Conservation (phyloP, 2,113 vertebrate species). For the Argyrosomus japonicus region DNA sequence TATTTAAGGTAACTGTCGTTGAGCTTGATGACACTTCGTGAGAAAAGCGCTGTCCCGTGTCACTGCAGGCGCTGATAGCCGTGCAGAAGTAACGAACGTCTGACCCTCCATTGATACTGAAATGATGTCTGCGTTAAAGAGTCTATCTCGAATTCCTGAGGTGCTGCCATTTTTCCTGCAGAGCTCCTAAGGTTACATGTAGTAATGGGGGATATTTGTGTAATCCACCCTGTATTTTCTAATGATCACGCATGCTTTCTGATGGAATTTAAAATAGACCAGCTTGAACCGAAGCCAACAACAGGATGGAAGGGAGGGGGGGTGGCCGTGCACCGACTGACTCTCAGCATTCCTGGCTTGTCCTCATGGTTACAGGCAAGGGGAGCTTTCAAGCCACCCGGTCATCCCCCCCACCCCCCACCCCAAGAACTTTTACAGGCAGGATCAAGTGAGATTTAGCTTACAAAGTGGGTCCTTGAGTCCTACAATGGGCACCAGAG, state of each 20-base stretch:
- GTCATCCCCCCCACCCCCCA: conserved; percentile 9
- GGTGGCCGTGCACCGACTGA: conserved; percentile 45
- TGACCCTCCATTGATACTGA: conserved; percentile 1
- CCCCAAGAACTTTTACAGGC: conserved; percentile 39
- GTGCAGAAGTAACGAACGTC: conserved; percentile 5
- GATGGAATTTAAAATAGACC: conserved; percentile 38
- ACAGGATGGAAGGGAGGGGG: neutral
- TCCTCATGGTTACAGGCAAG: conserved; percentile 65
- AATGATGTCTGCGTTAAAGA: neutral
- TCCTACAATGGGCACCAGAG: conserved; percentile 50
- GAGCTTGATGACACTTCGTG: neutral
- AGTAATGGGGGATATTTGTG: neutral
- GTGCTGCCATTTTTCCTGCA: neutral
- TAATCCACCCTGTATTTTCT: conserved; percentile 13
- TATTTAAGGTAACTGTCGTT: neutral
- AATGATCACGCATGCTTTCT: conserved; percentile 19
- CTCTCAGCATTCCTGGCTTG: conserved; percentile 67
- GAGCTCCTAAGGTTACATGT: conserved; percentile 23
- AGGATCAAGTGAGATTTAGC: conserved; percentile 69
- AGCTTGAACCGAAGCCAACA: conserved; percentile 16
- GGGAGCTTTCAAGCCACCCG: conserved; percentile 40
- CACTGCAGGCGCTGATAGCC: conserved; percentile 3
- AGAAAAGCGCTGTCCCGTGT: neutral
- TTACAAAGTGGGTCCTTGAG: conserved; percentile 66
- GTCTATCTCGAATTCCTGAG: conserved; percentile 16